These are phyloP conservation scores for Ctena decussata DNA, from an alignment of 2,888 invertebrate genomes.

Conservation along the genomic window DNA sequence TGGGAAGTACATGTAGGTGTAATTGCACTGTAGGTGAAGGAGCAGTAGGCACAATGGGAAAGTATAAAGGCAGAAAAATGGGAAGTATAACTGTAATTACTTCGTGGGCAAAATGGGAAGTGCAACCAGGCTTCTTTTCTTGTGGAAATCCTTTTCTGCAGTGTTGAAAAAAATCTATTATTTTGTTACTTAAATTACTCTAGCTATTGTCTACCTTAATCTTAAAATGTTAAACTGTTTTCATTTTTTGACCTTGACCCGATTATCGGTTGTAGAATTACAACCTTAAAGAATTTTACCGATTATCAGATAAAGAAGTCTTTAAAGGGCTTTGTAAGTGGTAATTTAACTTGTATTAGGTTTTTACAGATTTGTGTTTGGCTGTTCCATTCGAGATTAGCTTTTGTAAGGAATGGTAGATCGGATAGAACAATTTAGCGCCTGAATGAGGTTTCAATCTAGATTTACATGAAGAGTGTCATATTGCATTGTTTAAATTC, in stretches of 20 bases:
- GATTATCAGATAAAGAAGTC: neutral
- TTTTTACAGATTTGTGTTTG: constrained; percentile 1
- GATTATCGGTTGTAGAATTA: neutral
- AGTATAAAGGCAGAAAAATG: too few relatives aligned
- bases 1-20: too few relatives aligned
- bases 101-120: too few relatives aligned
- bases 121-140: too few relatives aligned
- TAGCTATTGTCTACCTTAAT: too few relatives aligned
- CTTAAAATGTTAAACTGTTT: neutral
- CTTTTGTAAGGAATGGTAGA: neutral
- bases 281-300: neutral
- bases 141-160: too few relatives aligned
- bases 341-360: neutral
- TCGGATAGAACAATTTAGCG: constrained; percentile 1
- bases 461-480: neutral
- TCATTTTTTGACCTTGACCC: neutral
- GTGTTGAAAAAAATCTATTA: too few relatives aligned
- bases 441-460: constrained; percentile 2
- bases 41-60: too few relatives aligned
- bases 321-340: neutral
- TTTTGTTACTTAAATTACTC: too few relatives aligned
- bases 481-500: neutral
- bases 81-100: too few relatives aligned
- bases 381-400: constrained; percentile 9
- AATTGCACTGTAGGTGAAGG: too few relatives aligned